These are phyloP conservation scores for Periplaneta americana DNA, from an alignment of 1,140 invertebrate genomes.

Conservation along the genomic window DNA sequence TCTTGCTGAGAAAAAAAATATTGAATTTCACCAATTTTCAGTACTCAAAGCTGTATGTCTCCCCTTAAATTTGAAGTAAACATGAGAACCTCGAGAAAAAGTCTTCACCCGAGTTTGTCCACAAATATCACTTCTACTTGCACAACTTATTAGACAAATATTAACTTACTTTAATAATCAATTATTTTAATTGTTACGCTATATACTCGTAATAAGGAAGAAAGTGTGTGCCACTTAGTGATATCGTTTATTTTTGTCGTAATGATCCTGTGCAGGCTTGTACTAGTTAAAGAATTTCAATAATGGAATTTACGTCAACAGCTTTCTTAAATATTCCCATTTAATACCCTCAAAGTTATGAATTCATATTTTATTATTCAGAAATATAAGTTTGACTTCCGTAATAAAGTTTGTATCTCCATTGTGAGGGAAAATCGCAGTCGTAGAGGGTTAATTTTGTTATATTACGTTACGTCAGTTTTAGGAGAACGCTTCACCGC, in stretches of 20 bases:
- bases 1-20: no score
- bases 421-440: neutral
- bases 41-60: no score
- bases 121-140: no score
- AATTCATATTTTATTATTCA: neutral
- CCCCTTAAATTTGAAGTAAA: no score
- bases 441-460: neutral
- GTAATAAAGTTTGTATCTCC: neutral
- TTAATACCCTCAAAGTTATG: neutral
- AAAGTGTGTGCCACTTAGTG: no score
- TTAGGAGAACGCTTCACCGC: neutral
- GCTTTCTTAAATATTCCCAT: neutral
- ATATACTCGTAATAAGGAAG: no score
- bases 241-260: neutral
- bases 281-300: neutral
- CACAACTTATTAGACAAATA: no score
- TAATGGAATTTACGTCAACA: neutral
- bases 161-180: no score
- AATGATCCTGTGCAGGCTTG: neutral
- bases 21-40: no score
- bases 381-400: neutral
- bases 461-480: neutral
- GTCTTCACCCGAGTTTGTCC: no score
- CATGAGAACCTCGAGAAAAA: no score
- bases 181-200: no score